Evolutionary conservation across 2,888 invertebrate species (phyloP).

Genomic region (Sphaerophoria taeniata): DNA sequence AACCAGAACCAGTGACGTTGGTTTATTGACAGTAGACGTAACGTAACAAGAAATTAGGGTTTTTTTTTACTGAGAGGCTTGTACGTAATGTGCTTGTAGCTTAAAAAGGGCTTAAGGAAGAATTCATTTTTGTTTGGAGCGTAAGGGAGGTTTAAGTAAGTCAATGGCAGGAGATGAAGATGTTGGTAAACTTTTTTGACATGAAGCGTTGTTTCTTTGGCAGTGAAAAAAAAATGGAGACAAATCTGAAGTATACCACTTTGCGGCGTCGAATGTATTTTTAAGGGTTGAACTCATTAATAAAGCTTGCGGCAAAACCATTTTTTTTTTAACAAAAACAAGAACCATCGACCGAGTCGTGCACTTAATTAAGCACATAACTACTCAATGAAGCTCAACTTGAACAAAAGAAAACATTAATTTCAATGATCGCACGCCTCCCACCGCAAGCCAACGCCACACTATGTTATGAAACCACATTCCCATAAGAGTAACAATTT

Average conservation of each 20-base stretch:
- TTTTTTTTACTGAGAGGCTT: constrained; percentile 44
- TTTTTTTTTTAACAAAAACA: neutral
- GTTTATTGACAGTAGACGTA: constrained; percentile 54
- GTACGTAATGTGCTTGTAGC: constrained; percentile 8
- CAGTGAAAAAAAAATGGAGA: too few species aligned
- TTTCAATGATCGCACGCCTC: neutral
- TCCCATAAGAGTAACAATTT: constrained; percentile 24
- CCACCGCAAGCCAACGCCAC: neutral
- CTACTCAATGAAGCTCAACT: neutral
- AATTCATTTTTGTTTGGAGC: neutral
- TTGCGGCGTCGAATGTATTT: too few species aligned
- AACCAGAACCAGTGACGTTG: constrained; percentile 2
- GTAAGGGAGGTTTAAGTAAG: too few species aligned
- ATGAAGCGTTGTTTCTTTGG: too few species aligned
- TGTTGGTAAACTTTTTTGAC: too few species aligned
- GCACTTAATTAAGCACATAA: neutral
- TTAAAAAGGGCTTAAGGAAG: constrained; percentile 32
- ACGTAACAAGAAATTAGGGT: constrained; percentile 54
- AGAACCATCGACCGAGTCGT: neutral
- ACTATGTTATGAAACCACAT: constrained; percentile 9
- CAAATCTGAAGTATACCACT: too few species aligned
- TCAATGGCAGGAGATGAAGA: too few species aligned
- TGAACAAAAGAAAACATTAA: neutral
- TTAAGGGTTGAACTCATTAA: too few species aligned
- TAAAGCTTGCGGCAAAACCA: too few species aligned